phyloP scores from a whole-genome alignment of 2,888 invertebrate species.

The Axea sp. region DNA sequence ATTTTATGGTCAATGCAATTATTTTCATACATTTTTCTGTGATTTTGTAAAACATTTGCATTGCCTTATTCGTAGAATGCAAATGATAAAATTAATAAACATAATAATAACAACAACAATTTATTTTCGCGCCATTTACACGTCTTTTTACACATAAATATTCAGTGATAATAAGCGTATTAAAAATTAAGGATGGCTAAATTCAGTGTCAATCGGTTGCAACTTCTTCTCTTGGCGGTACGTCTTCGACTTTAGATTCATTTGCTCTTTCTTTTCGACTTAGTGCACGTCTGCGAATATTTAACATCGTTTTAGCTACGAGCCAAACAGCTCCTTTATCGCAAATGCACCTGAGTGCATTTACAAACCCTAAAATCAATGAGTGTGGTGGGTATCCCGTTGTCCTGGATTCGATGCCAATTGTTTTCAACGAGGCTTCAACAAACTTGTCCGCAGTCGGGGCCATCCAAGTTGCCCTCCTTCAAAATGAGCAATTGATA shows the following conservation, averaged over 20 bases:
- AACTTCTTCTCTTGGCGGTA: constrained; percentile 49
- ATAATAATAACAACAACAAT: constrained; percentile 53
- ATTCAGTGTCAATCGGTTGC: constrained; percentile 37
- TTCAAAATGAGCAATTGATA: constrained; percentile 37
- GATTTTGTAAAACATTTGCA: no score
- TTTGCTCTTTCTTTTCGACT: constrained; percentile 77
- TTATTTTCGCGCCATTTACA: constrained; percentile 32
- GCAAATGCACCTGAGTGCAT: constrained; percentile 80
- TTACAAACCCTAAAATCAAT: constrained; percentile 81
- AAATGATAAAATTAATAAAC: no score
- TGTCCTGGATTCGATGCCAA: constrained; percentile 85
- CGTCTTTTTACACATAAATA: constrained; percentile 37
- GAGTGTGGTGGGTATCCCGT: constrained; percentile 89
- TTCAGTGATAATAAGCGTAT: constrained; percentile 49
- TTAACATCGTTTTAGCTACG: constrained; percentile 84
- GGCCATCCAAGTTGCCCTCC: constrained; percentile 85
- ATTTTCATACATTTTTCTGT: no score
- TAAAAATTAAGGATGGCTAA: constrained; percentile 36
- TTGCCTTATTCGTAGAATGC: no score
- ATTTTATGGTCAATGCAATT: constrained; percentile 18
- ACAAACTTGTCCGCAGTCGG: constrained; percentile 88
- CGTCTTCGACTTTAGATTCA: constrained; percentile 47
- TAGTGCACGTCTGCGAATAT: constrained; percentile 82
- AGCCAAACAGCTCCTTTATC: constrained; percentile 83
- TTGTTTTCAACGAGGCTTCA: constrained; percentile 84